These are phyloP conservation scores for Conistra vaccinii DNA, from an alignment of 2,888 invertebrate genomes.

Conservation along the genomic window DNA sequence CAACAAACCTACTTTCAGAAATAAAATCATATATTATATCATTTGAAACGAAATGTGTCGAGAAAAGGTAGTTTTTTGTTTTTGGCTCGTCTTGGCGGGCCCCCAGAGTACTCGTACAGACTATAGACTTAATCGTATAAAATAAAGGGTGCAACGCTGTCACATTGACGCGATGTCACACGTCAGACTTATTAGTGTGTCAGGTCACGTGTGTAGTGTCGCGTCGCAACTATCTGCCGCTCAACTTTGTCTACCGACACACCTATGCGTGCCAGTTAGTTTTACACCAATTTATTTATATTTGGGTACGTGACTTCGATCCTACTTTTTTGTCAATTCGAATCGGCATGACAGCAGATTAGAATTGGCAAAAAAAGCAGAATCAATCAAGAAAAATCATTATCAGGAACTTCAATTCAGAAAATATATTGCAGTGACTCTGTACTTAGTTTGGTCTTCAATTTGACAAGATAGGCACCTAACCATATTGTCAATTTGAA, in stretches of 20 bases:
- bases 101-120: background rate
- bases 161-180: slow-evolving; percentile 9
- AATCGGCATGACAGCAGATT: too few relatives aligned
- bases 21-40: too few relatives aligned
- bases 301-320: slow-evolving; percentile 20
- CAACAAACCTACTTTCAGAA: too few relatives aligned
- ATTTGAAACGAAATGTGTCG: too few relatives aligned
- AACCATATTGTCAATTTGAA: too few relatives aligned
- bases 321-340: slow-evolving; percentile 5
- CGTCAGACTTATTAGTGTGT: slow-evolving; percentile 37
- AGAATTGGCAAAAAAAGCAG: too few relatives aligned
- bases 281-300: slow-evolving; percentile 24
- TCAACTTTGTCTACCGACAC: slow-evolving; percentile 41
- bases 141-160: background rate
- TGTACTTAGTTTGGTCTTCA: background rate
- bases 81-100: too few relatives aligned
- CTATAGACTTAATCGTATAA: too few relatives aligned
- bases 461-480: background rate
- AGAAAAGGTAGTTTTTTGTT: too few relatives aligned
- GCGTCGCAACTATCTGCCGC: slow-evolving; percentile 55
- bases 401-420: background rate
- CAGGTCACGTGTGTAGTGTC: slow-evolving; percentile 58
- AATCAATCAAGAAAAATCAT: too few relatives aligned
- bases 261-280: slow-evolving; percentile 26
- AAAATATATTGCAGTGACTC: background rate